These are phyloP conservation scores for Nyctereutes procyonoides DNA, from an alignment of 2,113 vertebrate genomes.

Conservation along the genomic window DNA sequence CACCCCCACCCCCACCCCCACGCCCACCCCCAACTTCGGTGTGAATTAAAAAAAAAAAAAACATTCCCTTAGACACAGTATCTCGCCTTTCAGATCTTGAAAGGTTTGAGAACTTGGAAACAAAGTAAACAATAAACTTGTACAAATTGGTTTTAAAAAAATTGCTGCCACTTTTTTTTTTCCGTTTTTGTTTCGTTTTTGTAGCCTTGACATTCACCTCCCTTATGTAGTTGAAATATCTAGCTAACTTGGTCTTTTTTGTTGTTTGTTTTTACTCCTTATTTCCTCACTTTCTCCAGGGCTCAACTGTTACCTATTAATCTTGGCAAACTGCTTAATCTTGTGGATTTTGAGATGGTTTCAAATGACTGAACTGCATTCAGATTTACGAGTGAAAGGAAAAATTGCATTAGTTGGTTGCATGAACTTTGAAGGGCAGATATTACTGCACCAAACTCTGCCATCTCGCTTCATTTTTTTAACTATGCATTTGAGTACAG, in stretches of 20 bases:
- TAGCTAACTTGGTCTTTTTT: conserved; percentile 85
- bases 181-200: conserved; percentile 82
- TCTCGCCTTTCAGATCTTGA: conserved; percentile 89
- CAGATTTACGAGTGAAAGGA: conserved; percentile 87
- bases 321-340: conserved; percentile 89
- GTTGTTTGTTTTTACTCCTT: conserved; percentile 80
- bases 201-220: conserved; percentile 85
- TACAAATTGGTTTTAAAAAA: conserved; percentile 85
- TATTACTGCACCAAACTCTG: conserved; percentile 90
- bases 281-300: conserved; percentile 85
- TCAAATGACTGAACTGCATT: conserved; percentile 87
- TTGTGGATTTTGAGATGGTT: conserved; percentile 89
- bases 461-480: conserved; percentile 91
- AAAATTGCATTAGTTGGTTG: conserved; percentile 88
- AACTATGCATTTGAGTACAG: conserved; percentile 91
- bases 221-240: conserved; percentile 84
- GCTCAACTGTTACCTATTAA: conserved; percentile 88
- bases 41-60: conserved; percentile 88
- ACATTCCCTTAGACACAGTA: conserved; percentile 90
- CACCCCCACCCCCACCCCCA: not conserved
- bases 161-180: conserved; percentile 82
- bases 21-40: too few relatives aligned
- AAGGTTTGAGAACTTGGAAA: conserved; percentile 90
- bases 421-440: conserved; percentile 90
- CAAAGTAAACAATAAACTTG: conserved; percentile 91